Conservation (phyloP, 2,113 vertebrate species). For the Otus sunia region DNA sequence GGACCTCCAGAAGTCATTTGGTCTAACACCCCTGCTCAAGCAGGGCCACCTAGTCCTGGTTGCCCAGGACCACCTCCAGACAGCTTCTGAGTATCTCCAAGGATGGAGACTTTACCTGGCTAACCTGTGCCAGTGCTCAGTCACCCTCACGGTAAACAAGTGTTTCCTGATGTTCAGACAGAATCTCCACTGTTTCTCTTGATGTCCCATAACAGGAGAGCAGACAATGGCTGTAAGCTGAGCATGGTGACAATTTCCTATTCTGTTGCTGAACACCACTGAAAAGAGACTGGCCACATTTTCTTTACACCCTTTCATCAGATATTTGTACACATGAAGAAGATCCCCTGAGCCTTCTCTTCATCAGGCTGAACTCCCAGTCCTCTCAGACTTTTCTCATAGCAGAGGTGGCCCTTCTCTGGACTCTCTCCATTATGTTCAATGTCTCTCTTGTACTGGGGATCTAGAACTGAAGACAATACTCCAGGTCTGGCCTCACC, state of each 20-base stretch:
- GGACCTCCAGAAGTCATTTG: neutral
- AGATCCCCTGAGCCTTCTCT: neutral
- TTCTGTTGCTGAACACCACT: neutral
- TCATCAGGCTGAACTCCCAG: neutral
- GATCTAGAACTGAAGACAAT: neutral
- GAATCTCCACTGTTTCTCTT: neutral
- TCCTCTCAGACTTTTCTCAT: neutral
- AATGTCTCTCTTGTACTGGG: neutral
- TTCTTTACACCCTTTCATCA: neutral
- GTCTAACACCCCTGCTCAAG: neutral
- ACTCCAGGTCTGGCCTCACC: neutral
- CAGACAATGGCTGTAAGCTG: fast-evolving
- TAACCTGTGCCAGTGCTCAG: neutral
- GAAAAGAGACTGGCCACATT: neutral
- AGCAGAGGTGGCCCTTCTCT: neutral
- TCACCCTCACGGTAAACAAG: neutral
- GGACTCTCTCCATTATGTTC: neutral
- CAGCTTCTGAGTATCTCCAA: neutral
- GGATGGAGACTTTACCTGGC: neutral
- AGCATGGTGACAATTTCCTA: neutral
- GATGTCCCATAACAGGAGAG: neutral
- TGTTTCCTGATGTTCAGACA: neutral
- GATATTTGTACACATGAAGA: neutral
- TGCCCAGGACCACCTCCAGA: neutral
- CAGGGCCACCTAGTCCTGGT: neutral